Evolutionary conservation across 2,113 vertebrate genomes (phyloP).

Genomic region (Apaloderma vittatum): DNA sequence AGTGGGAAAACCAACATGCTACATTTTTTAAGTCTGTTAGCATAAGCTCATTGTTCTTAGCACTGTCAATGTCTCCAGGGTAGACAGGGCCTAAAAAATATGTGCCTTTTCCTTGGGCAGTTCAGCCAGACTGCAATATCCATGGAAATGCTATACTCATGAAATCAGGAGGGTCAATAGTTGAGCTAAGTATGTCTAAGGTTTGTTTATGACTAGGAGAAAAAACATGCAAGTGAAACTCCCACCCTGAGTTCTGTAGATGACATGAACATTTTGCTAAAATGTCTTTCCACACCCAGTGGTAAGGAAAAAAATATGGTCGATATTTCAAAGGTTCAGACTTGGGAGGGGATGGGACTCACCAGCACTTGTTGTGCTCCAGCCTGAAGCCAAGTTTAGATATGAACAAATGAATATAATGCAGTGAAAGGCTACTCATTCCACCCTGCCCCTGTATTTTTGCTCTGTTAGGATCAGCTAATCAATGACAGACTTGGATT

Average conservation of each 20-base stretch:
- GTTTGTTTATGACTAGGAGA: background rate
- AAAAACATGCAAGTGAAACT: background rate
- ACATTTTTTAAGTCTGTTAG: background rate
- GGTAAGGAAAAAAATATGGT: background rate
- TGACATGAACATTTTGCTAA: background rate
- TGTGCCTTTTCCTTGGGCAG: background rate
- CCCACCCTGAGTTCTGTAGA: background rate
- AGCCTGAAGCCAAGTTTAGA: background rate
- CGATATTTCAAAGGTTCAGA: background rate
- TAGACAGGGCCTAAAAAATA: background rate
- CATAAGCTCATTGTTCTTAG: background rate
- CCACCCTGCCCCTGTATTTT: background rate
- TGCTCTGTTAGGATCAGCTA: background rate
- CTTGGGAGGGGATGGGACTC: background rate
- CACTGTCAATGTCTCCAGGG: background rate
- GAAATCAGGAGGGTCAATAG: conserved; percentile 16
- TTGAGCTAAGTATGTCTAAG: background rate
- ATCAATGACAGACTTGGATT: background rate
- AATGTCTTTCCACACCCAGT: conserved; percentile 37
- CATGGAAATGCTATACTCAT: conserved; percentile 3
- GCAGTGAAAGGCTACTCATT: background rate
- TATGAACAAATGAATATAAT: background rate
- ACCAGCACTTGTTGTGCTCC: background rate
- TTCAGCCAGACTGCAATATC: background rate
- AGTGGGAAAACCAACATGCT: background rate